Evolutionary conservation across 2,888 invertebrate genomes (phyloP).

Genomic region (Diachrysia chrysitis): DNA sequence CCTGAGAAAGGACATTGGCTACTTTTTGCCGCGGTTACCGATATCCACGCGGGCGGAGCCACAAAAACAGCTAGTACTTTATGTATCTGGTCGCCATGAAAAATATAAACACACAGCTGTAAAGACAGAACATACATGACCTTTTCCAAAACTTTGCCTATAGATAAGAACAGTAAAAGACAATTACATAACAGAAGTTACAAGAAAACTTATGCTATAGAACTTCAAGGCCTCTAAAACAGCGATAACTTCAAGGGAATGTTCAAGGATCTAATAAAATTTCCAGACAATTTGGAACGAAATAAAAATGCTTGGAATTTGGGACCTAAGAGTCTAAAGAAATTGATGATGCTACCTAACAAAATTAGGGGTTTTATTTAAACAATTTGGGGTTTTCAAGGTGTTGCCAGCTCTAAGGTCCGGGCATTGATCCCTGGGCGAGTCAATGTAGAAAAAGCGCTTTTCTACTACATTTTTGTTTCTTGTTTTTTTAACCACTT

Average conservation of each 20-base stretch:
- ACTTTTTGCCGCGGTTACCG: too few species aligned
- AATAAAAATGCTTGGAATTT: not conserved
- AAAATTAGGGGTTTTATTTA: too few species aligned
- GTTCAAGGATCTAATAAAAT: not conserved
- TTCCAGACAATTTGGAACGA: not conserved
- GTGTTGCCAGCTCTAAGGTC: too few species aligned
- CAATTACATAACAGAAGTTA: conserved; percentile 5
- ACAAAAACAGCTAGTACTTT: too few species aligned
- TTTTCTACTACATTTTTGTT: too few species aligned
- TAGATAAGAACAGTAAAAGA: not conserved
- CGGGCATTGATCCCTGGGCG: too few species aligned
- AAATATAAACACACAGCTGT: not conserved
- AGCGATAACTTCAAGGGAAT: not conserved
- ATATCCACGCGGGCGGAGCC: too few species aligned
- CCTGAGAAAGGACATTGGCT: too few species aligned
- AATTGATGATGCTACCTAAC: not conserved
- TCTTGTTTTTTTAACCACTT: too few species aligned
- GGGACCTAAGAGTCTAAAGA: not conserved
- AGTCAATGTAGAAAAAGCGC: too few species aligned
- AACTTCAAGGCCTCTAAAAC: not conserved
- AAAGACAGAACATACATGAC: not conserved
- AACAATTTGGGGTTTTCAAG: too few species aligned
- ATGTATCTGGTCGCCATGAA: not conserved
- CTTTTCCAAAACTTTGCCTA: not conserved
- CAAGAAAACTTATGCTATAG: not conserved